These are phyloP conservation scores for Poeciliopsis turrubarensis DNA, from an alignment of 2,113 vertebrate genomes.

Conservation along the genomic window DNA sequence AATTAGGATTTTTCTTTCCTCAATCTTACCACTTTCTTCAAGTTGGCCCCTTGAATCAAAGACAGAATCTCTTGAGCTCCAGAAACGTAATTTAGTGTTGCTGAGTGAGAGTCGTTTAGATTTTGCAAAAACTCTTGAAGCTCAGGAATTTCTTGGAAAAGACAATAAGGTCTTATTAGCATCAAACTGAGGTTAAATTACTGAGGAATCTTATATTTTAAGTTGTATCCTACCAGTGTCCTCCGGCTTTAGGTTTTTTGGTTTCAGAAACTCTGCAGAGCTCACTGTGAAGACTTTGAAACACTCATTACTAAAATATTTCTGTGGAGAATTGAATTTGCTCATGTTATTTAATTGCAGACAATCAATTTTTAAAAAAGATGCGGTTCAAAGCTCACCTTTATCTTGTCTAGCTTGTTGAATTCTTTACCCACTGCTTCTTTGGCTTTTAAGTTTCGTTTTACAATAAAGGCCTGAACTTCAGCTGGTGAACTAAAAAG, in stretches of 20 bases:
- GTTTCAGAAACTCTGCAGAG: constrained; percentile 21
- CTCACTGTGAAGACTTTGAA: constrained; percentile 62
- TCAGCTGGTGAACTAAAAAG: constrained; percentile 14
- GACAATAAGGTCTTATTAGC: neutral
- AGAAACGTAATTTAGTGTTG: constrained; percentile 41
- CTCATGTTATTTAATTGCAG: neutral
- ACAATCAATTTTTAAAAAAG: neutral
- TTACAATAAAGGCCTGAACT: neutral
- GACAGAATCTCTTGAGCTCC: constrained; percentile 50
- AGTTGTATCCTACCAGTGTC: constrained; percentile 40
- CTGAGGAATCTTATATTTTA: neutral
- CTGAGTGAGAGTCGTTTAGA: constrained; percentile 39
- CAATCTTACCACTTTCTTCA: neutral
- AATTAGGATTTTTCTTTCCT: neutral
- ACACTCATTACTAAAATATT: constrained; percentile 38
- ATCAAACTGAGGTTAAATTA: neutral
- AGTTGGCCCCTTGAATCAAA: constrained; percentile 35
- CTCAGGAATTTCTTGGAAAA: constrained; percentile 39
- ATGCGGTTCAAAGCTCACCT: neutral
- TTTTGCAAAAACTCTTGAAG: constrained; percentile 22
- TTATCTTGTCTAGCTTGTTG: neutral
- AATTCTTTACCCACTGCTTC: neutral
- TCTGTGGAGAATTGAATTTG: constrained; percentile 17
- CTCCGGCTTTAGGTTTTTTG: neutral
- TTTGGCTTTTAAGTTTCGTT: constrained; percentile 33